These are phyloP conservation scores for Spongia lamella DNA, from an alignment of 37 sponge, comb jelly and placozoan species.

Conservation along the genomic window DNA sequence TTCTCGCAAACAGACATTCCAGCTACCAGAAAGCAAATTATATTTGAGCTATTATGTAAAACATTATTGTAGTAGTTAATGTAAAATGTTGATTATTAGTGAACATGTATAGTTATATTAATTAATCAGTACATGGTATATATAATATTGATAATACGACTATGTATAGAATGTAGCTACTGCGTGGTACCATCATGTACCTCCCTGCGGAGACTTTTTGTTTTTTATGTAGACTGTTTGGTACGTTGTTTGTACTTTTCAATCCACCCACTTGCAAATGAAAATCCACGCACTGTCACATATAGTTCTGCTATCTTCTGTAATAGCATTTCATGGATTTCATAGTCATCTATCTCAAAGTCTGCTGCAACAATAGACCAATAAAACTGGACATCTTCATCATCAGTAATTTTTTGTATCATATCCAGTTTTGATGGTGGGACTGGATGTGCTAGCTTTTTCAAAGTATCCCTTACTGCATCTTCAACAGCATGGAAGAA, in stretches of 20 bases:
- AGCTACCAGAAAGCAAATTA: no score
- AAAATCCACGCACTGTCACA: slow-evolving; percentile 46
- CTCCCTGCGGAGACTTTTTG: slow-evolving; percentile 37
- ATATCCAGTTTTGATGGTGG: no score
- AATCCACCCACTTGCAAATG: slow-evolving; percentile 27
- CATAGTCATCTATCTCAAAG: slow-evolving; percentile 11
- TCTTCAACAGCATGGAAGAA: slow-evolving; percentile 25
- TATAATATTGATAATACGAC: no score
- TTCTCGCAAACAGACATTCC: no score
- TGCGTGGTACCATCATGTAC: background rate
- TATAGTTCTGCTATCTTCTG: slow-evolving; percentile 31
- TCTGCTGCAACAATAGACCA: slow-evolving; percentile 13
- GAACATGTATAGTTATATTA: no score
- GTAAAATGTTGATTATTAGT: no score
- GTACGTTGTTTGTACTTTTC: slow-evolving; percentile 36
- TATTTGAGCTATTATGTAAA: no score
- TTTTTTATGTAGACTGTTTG: slow-evolving; percentile 27
- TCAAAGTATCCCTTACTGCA: background rate
- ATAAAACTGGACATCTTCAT: slow-evolving; percentile 10
- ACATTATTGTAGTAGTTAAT: no score
- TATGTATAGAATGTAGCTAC: no score
- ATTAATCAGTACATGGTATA: no score
- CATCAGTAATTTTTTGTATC: no score
- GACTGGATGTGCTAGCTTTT: no score
- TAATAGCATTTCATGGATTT: slow-evolving; percentile 1